Conservation (phyloP, 2,888 invertebrate species). For the Thumatha senex region DNA sequence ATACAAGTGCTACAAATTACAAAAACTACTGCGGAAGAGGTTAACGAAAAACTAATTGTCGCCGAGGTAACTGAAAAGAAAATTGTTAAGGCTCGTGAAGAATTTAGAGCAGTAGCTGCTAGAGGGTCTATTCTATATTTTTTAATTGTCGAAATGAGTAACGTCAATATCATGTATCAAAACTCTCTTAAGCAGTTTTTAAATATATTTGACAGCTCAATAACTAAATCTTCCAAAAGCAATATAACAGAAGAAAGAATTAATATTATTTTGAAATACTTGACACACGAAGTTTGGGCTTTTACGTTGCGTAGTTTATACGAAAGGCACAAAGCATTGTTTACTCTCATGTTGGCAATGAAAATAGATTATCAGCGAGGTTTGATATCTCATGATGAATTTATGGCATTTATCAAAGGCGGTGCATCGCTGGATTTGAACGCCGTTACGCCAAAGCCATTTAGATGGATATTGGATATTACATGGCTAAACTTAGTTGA, state of each 20-base stretch:
- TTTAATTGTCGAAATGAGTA: constrained; percentile 98
- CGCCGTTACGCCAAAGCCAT: constrained; percentile 96
- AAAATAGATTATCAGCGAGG: constrained; percentile 95
- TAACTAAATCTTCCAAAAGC: constrained; percentile 94
- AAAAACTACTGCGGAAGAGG: constrained; percentile 95
- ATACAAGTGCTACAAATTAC: constrained; percentile 95
- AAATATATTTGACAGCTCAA: constrained; percentile 96
- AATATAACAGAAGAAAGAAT: constrained; percentile 93
- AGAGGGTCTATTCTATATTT: constrained; percentile 97
- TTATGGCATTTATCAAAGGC: constrained; percentile 97
- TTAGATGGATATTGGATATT: constrained; percentile 97
- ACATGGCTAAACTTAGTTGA: constrained; percentile 98
- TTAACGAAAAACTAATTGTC: constrained; percentile 95
- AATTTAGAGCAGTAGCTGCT: constrained; percentile 97
- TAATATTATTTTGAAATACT: constrained; percentile 92
- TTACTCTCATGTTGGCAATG: constrained; percentile 96
- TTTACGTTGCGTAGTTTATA: constrained; percentile 96
- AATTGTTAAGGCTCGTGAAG: constrained; percentile 96
- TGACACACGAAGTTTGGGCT: constrained; percentile 96
- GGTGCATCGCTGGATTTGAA: constrained; percentile 97
- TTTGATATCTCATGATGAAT: constrained; percentile 93
- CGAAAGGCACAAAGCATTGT: constrained; percentile 95
- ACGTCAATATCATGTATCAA: constrained; percentile 98
- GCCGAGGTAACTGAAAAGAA: constrained; percentile 97
- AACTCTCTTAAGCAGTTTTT: constrained; percentile 97